Evolutionary conservation across 2,113 vertebrate species (phyloP).

Genomic region (Illadopsis cleaveri): DNA sequence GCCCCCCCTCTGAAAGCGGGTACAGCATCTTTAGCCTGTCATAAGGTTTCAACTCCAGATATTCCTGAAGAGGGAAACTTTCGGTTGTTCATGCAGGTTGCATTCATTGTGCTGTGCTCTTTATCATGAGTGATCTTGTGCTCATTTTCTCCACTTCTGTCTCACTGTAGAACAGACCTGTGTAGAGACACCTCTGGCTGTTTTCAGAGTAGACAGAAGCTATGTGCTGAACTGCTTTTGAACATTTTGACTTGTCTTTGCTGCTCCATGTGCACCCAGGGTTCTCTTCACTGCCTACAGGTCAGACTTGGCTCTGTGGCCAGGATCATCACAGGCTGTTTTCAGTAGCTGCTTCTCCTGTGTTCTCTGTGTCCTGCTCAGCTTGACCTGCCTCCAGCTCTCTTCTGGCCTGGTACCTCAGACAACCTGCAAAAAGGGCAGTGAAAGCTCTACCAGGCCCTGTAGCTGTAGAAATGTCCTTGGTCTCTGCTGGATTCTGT

Average conservation of each 20-base stretch:
- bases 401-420: neutral
- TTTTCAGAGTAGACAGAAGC: neutral
- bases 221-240: neutral
- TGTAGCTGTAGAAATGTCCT: neutral
- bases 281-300: neutral
- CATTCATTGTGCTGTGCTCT: neutral
- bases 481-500: neutral
- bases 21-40: neutral
- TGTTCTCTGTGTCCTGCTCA: neutral
- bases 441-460: neutral
- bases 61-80: neutral
- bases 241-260: neutral
- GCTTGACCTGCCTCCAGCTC: neutral
- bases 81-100: neutral
- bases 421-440: neutral
- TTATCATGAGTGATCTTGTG: fast-evolving
- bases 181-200: neutral
- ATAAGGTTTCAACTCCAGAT: neutral
- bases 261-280: neutral
- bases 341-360: neutral
- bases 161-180: neutral
- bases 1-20: neutral
- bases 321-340: neutral
- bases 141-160: neutral
- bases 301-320: neutral